Conservation (phyloP, 1,140 invertebrate species). For the Hyles euphorbiae region DNA sequence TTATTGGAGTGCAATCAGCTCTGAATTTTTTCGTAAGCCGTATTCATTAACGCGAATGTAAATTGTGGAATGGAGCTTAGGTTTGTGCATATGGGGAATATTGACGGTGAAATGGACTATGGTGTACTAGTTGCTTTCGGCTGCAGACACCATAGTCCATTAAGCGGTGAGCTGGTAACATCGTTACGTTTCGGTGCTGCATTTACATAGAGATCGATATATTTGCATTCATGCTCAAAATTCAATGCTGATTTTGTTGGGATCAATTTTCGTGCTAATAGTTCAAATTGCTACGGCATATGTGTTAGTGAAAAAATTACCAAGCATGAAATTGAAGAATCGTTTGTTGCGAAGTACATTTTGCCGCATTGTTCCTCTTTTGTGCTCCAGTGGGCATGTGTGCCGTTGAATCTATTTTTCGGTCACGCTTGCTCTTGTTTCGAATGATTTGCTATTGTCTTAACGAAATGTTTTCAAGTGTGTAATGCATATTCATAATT, state of each 20-base stretch:
- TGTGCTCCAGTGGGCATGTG: slow-evolving; percentile 25
- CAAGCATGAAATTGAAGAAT: slow-evolving; percentile 28
- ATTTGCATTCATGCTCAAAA: slow-evolving; percentile 40
- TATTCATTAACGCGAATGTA: too few species aligned
- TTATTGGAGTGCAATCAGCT: too few species aligned
- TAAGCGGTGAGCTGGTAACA: slow-evolving; percentile 36
- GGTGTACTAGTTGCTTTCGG: too few species aligned
- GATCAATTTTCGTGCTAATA: slow-evolving; percentile 27
- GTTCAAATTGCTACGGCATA: slow-evolving; percentile 1
- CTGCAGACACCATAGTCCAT: too few species aligned
- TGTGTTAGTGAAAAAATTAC: background rate
- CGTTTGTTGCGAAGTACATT: slow-evolving; percentile 21
- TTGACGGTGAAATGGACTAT: too few species aligned
- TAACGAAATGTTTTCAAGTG: background rate
- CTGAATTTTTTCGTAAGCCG: too few species aligned
- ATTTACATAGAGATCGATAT: slow-evolving; percentile 49
- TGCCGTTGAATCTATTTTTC: slow-evolving; percentile 22
- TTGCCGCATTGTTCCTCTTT: slow-evolving; percentile 22
- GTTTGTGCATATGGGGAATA: too few species aligned
- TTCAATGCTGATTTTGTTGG: slow-evolving; percentile 34
- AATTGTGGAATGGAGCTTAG: too few species aligned
- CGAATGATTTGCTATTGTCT: slow-evolving; percentile 8
- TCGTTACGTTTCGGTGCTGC: slow-evolving; percentile 38
- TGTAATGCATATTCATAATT: too few species aligned
- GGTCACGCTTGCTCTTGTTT: slow-evolving; percentile 9